Evolutionary conservation across 2,888 invertebrate genomes (phyloP), one percentile per base, ranked within the genome.

Genomic region (Phortica magna): DNA sequence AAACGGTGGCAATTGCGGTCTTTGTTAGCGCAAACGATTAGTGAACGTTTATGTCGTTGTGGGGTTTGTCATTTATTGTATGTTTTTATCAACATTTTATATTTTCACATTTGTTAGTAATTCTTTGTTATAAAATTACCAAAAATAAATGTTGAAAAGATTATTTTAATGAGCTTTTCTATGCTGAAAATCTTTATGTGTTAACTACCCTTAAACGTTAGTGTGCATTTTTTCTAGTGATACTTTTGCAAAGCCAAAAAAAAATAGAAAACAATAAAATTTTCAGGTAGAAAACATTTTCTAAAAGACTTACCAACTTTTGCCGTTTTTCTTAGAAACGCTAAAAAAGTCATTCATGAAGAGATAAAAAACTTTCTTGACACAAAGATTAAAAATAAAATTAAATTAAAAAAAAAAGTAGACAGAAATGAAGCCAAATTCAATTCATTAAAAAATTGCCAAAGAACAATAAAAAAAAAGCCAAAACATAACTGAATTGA

Each of bases 401-500:
- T 31, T 31, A 31, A 31, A 31, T 31, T 31, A 39, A 41, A 43
- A 68, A 65, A 65, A 14, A 65, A 65, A 41, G 42, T 9, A 68
- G 14, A 68, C 10, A 17, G 10, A 17, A 17, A 43, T 17, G 19
- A 17, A 19, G n/a, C 10, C n/a, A 68, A 87, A 85, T 88, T 88
- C 87, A 83, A 86, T 85, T 88, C 88, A 86, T 86, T 88, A 88
- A 84, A 83, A 71, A 55, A 80, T 78, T 78, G 79, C 79, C 83
- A 81, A 81, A 67, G 31, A 71, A 71, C n/a, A 22, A 55, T 71
- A 73, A 65, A 83, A 73, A 65, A 83, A 82, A 84, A 87, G 80
- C 82, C 82, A 53, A 67, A 74, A 55, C 74, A 64, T 70, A 71
- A 71, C 64, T 43, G 71, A 71, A 42, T 79, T 80, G 85, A 87